Conservation (phyloP, 2,113 vertebrate genomes). For the human region GRCh38 chr14:99196001-99196500, state of each 20-base stretch:
- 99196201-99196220: slow-evolving; percentile 67
- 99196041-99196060: slow-evolving; percentile 87
- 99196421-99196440: rapidly evolving
- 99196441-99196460: rapidly evolving
- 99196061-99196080: slow-evolving; percentile 81
- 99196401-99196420: not conserved
- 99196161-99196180: slow-evolving; percentile 83
- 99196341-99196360: not conserved
- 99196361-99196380: not conserved
- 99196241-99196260: slow-evolving; percentile 88
- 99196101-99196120: slow-evolving; percentile 84
- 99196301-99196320: slow-evolving; percentile 50
- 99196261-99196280: slow-evolving; percentile 83
- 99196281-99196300: slow-evolving; percentile 83
- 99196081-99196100: slow-evolving; percentile 88
- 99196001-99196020: slow-evolving; percentile 82
- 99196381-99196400: rapidly evolving
- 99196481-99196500: rapidly evolving
- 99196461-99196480: not conserved
- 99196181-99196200: slow-evolving; percentile 57
- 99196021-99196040: slow-evolving; percentile 86
- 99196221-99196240: slow-evolving; percentile 82
- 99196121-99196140: slow-evolving; percentile 88
- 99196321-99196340: slow-evolving; percentile 53
- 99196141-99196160: slow-evolving; percentile 82